Evolutionary conservation across 2,113 vertebrate genomes (phyloP), one percentile per base, ranked within the genome.

Genomic region (Apodemus sylvaticus): DNA sequence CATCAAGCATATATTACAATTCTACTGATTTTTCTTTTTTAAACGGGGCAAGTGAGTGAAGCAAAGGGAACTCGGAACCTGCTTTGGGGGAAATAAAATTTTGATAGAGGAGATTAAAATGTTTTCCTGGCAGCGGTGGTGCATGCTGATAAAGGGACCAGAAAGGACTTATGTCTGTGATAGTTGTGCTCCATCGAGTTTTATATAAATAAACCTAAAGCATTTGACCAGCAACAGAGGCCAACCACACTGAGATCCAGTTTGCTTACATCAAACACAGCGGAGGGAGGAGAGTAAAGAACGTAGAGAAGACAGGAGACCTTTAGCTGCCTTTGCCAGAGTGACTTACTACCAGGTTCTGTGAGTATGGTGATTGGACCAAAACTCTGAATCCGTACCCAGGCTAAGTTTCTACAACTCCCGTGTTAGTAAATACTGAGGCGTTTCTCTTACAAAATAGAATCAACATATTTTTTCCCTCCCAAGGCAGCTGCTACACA

Each of bases 391-490:
- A 96, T 98, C 97, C 98, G 87, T 96, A 82, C 97, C 97, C 96
- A 97, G 93, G 94, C 85, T 94, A 79, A 97, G 88, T 97, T 98
- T 94, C 92, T 94, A 45, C 87, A 97, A 95, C 96, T 97, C 90
- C 6, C 95, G 82, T 94, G 98, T 98, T 98, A 98, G 86, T 97
- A 98, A 98, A 98, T 98, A 98, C 97, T 98, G 86, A 95, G 95
- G 95, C 96, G 89, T 98, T 98, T 98, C 96, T 99, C 95, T 98
- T 98, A 98, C 97, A 98, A 98, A 98, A 98, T 96, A 98, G 97
- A 98, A 97, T 95, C 96, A 95, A 98, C 97, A 97, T 98, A 96
- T 93, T 98, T 98, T 98, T 97, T 98, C 93, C 97, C 94, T 97
- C 96, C 94, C 90, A 95, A 98, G 98, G 98, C 98, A 99, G 98